Evolutionary conservation across 2,797 vertebrate species (phyloP).

Genomic region (Enteromius unitaeniatus): DNA sequence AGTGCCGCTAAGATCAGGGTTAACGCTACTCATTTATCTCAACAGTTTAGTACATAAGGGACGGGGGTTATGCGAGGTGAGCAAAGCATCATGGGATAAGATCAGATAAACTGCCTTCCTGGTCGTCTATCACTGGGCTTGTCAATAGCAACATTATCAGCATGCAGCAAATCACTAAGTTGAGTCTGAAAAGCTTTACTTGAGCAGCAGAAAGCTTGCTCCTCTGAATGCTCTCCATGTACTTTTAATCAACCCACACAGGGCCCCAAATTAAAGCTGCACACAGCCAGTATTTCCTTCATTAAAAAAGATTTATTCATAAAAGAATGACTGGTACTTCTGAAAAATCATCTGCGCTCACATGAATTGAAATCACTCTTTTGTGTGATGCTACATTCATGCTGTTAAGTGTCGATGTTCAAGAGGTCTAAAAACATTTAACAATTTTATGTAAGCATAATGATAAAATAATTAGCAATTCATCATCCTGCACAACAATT

Average conservation of each 20-base stretch:
- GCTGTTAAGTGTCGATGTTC: not conserved
- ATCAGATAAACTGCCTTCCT: slow-evolving; percentile 17
- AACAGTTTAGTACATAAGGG: not conserved
- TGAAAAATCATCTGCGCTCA: not conserved
- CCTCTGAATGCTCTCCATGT: not conserved
- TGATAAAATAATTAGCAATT: not conserved
- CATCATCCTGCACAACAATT: not conserved
- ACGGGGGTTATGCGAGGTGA: slow-evolving; percentile 4
- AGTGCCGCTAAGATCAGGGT: not conserved
- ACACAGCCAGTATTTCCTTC: not conserved
- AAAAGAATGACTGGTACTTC: not conserved
- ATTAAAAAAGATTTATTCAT: not conserved
- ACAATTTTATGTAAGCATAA: not conserved
- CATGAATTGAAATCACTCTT: not conserved
- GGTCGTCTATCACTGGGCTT: not conserved
- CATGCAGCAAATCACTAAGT: not conserved
- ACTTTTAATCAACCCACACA: slow-evolving; percentile 5
- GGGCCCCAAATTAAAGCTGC: not conserved
- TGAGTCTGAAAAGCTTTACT: not conserved
- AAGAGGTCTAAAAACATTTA: not conserved
- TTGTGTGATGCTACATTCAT: not conserved
- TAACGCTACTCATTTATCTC: slow-evolving; percentile 4
- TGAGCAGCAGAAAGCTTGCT: not conserved
- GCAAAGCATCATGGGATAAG: slow-evolving; percentile 1
- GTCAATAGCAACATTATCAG: not conserved